These are phyloP conservation scores for Pachliopta kotzebuea DNA, from an alignment of 2,888 invertebrate species.

Conservation along the genomic window DNA sequence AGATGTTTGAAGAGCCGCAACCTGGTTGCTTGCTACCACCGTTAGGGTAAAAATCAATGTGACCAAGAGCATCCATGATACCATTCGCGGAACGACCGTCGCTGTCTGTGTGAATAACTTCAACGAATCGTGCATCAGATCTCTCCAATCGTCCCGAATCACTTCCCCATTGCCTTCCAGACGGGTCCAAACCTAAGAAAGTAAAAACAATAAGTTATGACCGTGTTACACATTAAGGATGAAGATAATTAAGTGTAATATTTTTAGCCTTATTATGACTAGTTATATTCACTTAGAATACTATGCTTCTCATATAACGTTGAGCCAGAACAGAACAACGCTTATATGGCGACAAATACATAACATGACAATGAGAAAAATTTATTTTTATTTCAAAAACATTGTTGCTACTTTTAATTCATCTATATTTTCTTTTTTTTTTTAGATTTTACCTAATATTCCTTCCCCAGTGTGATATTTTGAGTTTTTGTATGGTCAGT, in stretches of 20 bases:
- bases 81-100: conserved; percentile 68
- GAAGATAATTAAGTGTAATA: no score
- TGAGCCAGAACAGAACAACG: no score
- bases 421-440: background rate
- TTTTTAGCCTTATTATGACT: no score
- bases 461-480: no score
- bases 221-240: no score
- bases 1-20: conserved; percentile 44
- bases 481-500: no score
- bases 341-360: no score
- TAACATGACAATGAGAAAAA: background rate
- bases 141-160: conserved; percentile 40
- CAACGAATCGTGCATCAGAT: conserved; percentile 56
- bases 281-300: no score
- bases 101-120: conserved; percentile 62
- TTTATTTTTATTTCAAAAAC: background rate
- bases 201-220: background rate
- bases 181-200: conserved; percentile 51
- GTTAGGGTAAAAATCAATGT: conserved; percentile 94
- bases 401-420: background rate
- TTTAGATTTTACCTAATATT: no score
- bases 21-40: conserved; percentile 86
- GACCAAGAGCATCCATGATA: conserved; percentile 86
- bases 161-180: conserved; percentile 43
- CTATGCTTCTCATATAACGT: no score